Evolutionary conservation across 2,797 vertebrate species (phyloP), one percentile per base, ranked within the genome.

Genomic region (Phoxinus dragarum): DNA sequence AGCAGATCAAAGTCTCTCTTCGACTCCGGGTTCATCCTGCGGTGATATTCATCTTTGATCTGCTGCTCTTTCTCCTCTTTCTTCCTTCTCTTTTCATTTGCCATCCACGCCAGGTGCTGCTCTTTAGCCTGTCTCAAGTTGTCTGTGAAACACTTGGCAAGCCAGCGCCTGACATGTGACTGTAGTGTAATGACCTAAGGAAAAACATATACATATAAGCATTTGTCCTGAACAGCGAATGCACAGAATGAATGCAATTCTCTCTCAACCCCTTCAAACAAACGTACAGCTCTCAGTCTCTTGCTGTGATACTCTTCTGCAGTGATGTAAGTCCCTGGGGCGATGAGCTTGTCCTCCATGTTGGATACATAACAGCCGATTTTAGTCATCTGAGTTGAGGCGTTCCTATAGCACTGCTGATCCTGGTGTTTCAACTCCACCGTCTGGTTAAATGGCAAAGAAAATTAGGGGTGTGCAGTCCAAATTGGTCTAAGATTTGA

Each of bases 311-410:
- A 94, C 89, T 97, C 93, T 0, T 93, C 94, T 0, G 97, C 97
- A 68, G 97, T 95, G 83, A 96, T 19, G 90, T 99, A 99, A 19
- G 17, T 87, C 69, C 95, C 93, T 7, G 97, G 96, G 80, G 67
- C 80, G 80, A 98, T 4, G 84, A 98, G 88, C 91, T 92, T 97
- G 93, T 99, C 97, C 10, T 91, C 93, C 77, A 88, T 38, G 81
- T 95, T 96, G 91, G 97, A 96, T 27, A 98, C 89, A 89, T 96
- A 97, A 86, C 97, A 95, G 90, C 97, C 96, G 83, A 94, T 94
- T 88, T 94, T 95, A 82, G 95, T 96, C 96, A 97, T 98, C 94
- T 99, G 98, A 76, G 97, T 98, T 5, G 96, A 96, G 72, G 92
- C 93, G 77, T 88, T 91, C 88, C 93, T 96, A 8, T 86, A 61